Evolutionary conservation across 2,797 vertebrate species (phyloP).

Genomic region (Catostomus latipinnis): DNA sequence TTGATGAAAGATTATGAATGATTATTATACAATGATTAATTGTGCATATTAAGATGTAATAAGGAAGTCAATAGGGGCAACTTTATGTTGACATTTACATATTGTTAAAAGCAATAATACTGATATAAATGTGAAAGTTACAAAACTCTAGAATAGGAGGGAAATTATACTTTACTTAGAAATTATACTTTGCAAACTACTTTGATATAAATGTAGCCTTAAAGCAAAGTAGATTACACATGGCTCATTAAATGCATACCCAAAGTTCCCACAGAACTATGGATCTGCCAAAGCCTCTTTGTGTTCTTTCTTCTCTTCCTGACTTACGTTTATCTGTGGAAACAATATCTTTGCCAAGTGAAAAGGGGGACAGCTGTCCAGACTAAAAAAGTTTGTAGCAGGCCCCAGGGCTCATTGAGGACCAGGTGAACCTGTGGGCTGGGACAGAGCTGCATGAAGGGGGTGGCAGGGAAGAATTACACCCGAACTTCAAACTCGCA

Average conservation of each 20-base stretch:
- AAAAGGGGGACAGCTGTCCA: conserved; percentile 75
- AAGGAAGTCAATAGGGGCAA: too few species aligned
- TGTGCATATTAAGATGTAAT: too few species aligned
- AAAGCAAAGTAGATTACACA: conserved; percentile 56
- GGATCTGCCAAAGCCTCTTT: conserved; percentile 68
- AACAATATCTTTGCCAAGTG: conserved; percentile 76
- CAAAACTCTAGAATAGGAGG: too few species aligned
- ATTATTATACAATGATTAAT: too few species aligned
- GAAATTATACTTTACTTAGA: background rate
- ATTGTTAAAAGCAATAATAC: too few species aligned
- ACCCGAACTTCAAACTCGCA: conserved; percentile 12
- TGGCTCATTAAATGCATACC: conserved; percentile 54
- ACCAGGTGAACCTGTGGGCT: conserved; percentile 83
- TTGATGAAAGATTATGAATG: too few species aligned
- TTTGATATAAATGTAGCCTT: conserved; percentile 20
- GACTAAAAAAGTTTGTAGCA: conserved; percentile 65
- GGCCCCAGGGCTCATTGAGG: conserved; percentile 77
- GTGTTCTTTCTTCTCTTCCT: conserved; percentile 64
- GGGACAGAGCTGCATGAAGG: conserved; percentile 65
- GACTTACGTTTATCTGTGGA: conserved; percentile 63
- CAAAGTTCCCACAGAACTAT: conserved; percentile 46
- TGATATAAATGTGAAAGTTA: background rate
- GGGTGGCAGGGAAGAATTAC: conserved; percentile 24
- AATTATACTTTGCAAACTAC: conserved; percentile 8
- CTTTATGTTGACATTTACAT: too few species aligned